Conservation (phyloP, 30 jellyfish, hydroid and myxozoan species). For the Rhopilema esculentum region DNA sequence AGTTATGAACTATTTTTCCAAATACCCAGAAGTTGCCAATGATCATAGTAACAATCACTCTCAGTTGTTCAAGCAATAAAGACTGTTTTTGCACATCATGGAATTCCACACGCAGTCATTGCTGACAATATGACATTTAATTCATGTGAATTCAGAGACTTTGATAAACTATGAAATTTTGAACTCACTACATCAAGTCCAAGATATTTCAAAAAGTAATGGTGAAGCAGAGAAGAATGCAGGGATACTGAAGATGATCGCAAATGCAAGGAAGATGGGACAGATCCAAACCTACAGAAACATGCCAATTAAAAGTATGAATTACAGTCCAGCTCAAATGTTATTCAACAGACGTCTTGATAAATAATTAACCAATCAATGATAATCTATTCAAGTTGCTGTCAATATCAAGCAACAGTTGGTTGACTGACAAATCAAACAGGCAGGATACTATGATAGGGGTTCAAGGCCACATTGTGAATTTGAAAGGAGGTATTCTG, state of each 20-base stretch:
- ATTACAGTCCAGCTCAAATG: conserved; percentile 35
- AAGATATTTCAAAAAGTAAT: not conserved
- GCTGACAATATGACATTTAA: conserved; percentile 43
- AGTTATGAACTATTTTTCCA: conserved; percentile 34
- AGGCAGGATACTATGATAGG: conserved; percentile 14
- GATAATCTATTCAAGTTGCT: not conserved
- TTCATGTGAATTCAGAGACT: not conserved
- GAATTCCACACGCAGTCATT: conserved; percentile 46
- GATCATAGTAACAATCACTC: conserved; percentile 20
- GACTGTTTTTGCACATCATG: conserved; percentile 38
- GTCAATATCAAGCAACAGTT: conserved; percentile 17
- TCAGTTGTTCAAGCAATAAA: not conserved
- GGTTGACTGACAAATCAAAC: not conserved
- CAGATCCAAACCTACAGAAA: conserved; percentile 21
- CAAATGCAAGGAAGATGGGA: conserved; percentile 7
- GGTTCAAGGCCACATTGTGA: conserved; percentile 13
- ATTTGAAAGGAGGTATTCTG: conserved; percentile 7
- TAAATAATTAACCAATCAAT: conserved; percentile 8
- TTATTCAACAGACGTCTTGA: conserved; percentile 26
- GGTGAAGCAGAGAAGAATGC: too few species aligned
- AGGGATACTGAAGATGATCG: conserved; percentile 11
- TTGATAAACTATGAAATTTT: conserved; percentile 28
- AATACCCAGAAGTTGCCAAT: conserved; percentile 31
- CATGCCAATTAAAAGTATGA: conserved; percentile 17
- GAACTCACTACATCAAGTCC: conserved; percentile 10